phyloP scores from a whole-genome alignment of 2,113 vertebrate species.

The Atherinomorus stipes region DNA sequence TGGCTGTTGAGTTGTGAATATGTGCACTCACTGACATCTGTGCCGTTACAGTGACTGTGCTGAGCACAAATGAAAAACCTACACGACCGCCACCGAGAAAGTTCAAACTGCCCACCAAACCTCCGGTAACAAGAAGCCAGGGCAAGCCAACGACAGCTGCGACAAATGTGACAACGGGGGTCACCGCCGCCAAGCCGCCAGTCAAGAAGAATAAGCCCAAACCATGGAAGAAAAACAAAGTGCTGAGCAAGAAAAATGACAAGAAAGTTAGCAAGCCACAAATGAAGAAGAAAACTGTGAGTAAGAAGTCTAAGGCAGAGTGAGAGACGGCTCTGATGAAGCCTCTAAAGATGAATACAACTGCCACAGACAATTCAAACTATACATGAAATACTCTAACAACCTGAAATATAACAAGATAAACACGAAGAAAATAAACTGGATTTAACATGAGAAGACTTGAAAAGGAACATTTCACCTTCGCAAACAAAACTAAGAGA shows the following conservation, averaged over 20 bases:
- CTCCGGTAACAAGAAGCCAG: slow-evolving; percentile 33
- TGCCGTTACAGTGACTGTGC: slow-evolving; percentile 74
- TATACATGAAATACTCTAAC: not conserved
- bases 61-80: slow-evolving; percentile 72
- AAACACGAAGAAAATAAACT: slow-evolving; percentile 17
- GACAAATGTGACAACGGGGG: not conserved
- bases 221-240: slow-evolving; percentile 35
- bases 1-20: slow-evolving; percentile 22
- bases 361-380: not conserved
- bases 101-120: slow-evolving; percentile 67
- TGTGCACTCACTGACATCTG: slow-evolving; percentile 34
- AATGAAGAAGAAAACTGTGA: slow-evolving; percentile 30
- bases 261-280: slow-evolving; percentile 25
- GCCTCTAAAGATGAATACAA: slow-evolving; percentile 32
- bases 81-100: slow-evolving; percentile 76
- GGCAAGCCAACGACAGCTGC: not conserved
- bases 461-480: not conserved
- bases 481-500: slow-evolving; percentile 36
- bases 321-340: not conserved
- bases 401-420: slow-evolving; percentile 1
- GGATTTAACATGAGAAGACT: not conserved
- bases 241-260: slow-evolving; percentile 29
- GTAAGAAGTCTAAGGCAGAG: slow-evolving; percentile 3
- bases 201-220: slow-evolving; percentile 27
- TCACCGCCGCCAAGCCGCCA: not conserved